These are phyloP conservation scores for Nomada ferruginata DNA, from an alignment of 2,888 invertebrate species.

Conservation along the genomic window DNA sequence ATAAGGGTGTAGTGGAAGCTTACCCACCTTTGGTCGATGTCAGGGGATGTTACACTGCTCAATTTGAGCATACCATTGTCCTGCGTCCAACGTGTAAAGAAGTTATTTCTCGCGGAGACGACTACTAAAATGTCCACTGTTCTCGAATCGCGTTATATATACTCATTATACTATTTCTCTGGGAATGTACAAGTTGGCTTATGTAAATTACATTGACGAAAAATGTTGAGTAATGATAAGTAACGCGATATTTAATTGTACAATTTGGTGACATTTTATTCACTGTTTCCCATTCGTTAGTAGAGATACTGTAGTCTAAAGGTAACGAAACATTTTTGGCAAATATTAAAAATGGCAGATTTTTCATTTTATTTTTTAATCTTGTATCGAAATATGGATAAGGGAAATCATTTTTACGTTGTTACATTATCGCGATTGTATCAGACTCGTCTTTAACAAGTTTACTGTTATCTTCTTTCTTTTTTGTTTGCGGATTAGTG, in stretches of 20 bases:
- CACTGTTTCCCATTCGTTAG: neutral
- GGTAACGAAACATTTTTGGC: neutral
- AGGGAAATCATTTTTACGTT: neutral
- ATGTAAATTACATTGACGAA: conserved; percentile 50
- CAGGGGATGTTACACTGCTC: conserved; percentile 99
- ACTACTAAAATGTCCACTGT: conserved; percentile 88
- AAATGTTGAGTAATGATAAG: conserved; percentile 48
- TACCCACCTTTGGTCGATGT: conserved; percentile 99
- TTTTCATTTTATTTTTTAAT: conserved; percentile 22
- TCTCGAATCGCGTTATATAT: conserved; percentile 32
- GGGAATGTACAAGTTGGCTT: conserved; percentile 50
- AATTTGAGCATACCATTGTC: conserved; percentile 99
- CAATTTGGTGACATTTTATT: conserved; percentile 22
- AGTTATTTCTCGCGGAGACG: conserved; percentile 97
- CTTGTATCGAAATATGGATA: neutral
- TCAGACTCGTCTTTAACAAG: neutral
- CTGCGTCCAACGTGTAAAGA: conserved; percentile 99
- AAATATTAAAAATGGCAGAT: neutral
- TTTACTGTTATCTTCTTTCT: conserved; percentile 21
- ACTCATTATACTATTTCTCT: conserved; percentile 26
- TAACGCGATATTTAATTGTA: conserved; percentile 47
- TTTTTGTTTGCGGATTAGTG: conserved; percentile 30
- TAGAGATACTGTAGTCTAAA: neutral
- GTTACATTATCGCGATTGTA: neutral
- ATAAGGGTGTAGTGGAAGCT: conserved; percentile 98